Base-by-base conservation (phyloP, 2,888 invertebrate genomes). In the Vandiemenella viatica region DNA sequence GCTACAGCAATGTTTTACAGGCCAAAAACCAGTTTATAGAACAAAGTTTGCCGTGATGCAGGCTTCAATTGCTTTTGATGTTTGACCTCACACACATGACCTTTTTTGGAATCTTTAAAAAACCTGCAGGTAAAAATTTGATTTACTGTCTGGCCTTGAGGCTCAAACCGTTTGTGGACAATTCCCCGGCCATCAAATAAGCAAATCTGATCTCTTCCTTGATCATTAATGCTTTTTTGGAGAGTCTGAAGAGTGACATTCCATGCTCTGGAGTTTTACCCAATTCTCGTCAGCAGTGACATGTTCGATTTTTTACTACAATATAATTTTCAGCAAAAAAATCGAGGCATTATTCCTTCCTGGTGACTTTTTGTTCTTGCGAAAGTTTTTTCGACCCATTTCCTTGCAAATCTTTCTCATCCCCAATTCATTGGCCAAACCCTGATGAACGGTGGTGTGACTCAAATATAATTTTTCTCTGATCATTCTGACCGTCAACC, bases 391-490 rank as follows among this genome's bases (percentile, higher is more conserved):
- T n/a, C n/a, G 32, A 32, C 3, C 3, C 10, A 32, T 32, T 8
- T 13, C 13, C 13, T 6, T 13, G 13, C 13, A 26, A 6, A 13
- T 26, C n/a, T 2, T 32, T 4, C 32, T 32, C 32, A 4, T 2
- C 3, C 32, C 32, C 32, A 32, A 32, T 32, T 32, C 32, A 32
- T 32, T 32, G 32, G 32, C n/a, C 10, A 32, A 32, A 32, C 10
- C n/a, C 32, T 3, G 32, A 4, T 22, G 20, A 40, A 46, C 16
- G 16, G 22, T 38, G 46, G 17, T 40, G 42, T 18, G 41, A 26
- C 18, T 42, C 26, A 41, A 47, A 23, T 41, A n/a, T 17, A 47
- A 47, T 42, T 42, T n/a, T 17, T 21, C 23, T 16, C 22, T 26
- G 13, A 26, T 44, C 44, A 26, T 44, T 44, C 26, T 16, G 13